Conservation (phyloP, 2,888 invertebrate genomes). For the Lasioglossum villosulum region DNA sequence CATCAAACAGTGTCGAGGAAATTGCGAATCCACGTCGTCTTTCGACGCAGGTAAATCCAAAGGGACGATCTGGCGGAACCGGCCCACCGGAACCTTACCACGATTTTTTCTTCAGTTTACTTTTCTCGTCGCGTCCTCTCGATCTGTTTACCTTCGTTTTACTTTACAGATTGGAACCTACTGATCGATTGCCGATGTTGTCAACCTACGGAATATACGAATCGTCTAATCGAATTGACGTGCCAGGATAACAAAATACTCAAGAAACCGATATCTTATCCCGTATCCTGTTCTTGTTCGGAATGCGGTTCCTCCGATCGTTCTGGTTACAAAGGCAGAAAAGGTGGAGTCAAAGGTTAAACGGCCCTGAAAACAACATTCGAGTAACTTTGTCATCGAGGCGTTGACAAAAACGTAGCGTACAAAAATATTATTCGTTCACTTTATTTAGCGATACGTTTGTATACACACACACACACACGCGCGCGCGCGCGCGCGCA, state of each 20-base stretch:
- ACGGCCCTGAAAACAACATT: not conserved
- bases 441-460: slow-evolving; percentile 46
- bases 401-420: not conserved
- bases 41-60: slow-evolving; percentile 87
- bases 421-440: slow-evolving; percentile 53
- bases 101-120: not conserved
- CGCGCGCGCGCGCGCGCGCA: too few relatives aligned
- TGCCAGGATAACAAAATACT: slow-evolving; percentile 85
- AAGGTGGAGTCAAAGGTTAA: slow-evolving; percentile 46
- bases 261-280: slow-evolving; percentile 77
- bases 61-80: not conserved
- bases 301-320: slow-evolving; percentile 10
- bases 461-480: too few relatives aligned
- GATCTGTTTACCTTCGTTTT: not conserved
- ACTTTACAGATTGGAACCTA: slow-evolving; percentile 75
- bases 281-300: slow-evolving; percentile 81
- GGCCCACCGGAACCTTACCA: rapidly evolving
- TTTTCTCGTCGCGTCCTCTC: not conserved
- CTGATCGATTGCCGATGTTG: slow-evolving; percentile 80
- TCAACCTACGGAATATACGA: slow-evolving; percentile 77
- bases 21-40: slow-evolving; percentile 89
- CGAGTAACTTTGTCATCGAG: not conserved
- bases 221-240: slow-evolving; percentile 82
- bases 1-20: slow-evolving; percentile 90
- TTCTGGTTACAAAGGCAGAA: slow-evolving; percentile 7